Evolutionary conservation across 1,140 invertebrate genomes (phyloP).

Genomic region (Acromyrmex echinatior): DNA sequence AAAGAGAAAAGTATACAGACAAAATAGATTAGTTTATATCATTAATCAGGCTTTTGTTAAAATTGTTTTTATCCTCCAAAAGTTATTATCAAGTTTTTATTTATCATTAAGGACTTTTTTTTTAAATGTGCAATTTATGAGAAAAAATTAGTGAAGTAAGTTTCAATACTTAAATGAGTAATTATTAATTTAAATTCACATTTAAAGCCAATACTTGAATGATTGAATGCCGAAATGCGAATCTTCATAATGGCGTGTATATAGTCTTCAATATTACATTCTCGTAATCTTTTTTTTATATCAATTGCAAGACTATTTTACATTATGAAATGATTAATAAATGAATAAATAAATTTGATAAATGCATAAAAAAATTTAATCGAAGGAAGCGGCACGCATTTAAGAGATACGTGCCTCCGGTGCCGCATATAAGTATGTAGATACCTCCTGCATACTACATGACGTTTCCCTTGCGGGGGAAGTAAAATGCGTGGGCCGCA

Average conservation of each 20-base stretch:
- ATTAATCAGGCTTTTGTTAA: conserved; percentile 9
- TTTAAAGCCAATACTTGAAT: not conserved
- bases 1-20: not conserved
- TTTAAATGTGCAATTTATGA: not conserved
- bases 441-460: conserved; percentile 26
- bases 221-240: not conserved
- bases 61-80: conserved; percentile 5
- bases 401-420: not conserved
- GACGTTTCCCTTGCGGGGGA: conserved; percentile 32
- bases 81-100: not conserved
- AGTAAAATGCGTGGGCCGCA: conserved; percentile 66
- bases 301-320: not conserved
- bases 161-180: not conserved
- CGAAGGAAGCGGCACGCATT: not conserved
- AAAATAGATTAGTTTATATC: not conserved
- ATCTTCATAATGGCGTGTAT: not conserved
- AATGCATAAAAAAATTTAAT: conserved; percentile 20
- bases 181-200: not conserved
- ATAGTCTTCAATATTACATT: not conserved
- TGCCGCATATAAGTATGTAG: conserved; percentile 21
- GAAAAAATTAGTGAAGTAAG: not conserved
- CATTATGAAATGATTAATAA: not conserved
- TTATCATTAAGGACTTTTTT: not conserved
- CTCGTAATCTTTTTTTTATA: not conserved
- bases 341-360: conserved; percentile 17